phyloP scores from a whole-genome alignment of 2,113 vertebrate genomes.

The Charina bottae region DNA sequence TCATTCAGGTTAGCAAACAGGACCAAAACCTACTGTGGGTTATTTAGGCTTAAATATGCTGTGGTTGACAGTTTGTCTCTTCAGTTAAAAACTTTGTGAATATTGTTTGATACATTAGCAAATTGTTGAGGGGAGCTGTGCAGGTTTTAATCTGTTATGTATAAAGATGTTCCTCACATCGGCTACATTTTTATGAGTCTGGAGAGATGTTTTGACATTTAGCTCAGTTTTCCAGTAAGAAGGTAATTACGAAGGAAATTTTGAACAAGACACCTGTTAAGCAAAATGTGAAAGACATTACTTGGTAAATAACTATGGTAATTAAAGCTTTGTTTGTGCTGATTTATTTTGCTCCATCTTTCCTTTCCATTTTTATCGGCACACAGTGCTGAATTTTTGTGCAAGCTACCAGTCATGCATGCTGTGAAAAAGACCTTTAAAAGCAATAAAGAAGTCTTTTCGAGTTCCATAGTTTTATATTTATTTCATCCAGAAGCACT shows the following conservation, averaged over 20 bases:
- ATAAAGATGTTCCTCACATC: conserved; percentile 74
- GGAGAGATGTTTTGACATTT: conserved; percentile 81
- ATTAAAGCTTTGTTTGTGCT: conserved; percentile 73
- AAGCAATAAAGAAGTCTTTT: conserved; percentile 66
- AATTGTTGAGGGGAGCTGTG: neutral
- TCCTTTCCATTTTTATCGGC: conserved; percentile 42
- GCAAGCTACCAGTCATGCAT: conserved; percentile 54
- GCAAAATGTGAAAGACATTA: conserved; percentile 70
- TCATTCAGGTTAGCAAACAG: neutral
- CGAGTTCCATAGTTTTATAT: conserved; percentile 49
- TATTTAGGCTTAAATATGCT: neutral
- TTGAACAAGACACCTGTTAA: conserved; percentile 69
- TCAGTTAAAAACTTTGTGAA: conserved; percentile 11
- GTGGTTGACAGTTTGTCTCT: neutral
- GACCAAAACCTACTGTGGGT: neutral
- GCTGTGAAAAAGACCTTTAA: conserved; percentile 61
- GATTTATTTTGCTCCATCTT: conserved; percentile 21
- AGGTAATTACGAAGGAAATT: conserved; percentile 72
- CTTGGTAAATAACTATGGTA: conserved; percentile 71
- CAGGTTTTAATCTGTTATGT: conserved; percentile 73
- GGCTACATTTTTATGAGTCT: conserved; percentile 75
- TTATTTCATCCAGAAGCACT: conserved; percentile 63
- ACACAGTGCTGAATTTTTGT: conserved; percentile 15
- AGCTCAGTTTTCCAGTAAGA: conserved; percentile 75
- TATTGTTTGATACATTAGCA: neutral